phyloP scores from a whole-genome alignment of 2,888 invertebrate genomes.

The Cephalotes varians region DNA sequence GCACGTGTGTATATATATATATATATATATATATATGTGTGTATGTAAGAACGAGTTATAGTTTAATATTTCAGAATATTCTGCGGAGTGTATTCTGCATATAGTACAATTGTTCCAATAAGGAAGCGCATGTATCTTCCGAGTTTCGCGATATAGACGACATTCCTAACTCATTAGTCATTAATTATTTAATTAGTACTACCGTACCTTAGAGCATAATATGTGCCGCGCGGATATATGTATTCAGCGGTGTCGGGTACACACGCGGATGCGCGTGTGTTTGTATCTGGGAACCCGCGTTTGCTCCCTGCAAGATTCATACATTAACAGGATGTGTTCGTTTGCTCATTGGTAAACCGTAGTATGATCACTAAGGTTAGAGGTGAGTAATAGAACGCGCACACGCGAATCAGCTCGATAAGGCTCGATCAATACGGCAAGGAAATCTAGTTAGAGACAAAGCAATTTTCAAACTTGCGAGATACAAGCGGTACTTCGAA shows the following conservation, averaged over 20 bases:
- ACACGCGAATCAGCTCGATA: conserved; percentile 23
- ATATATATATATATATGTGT: neutral
- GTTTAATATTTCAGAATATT: conserved; percentile 17
- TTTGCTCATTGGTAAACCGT: conserved; percentile 64
- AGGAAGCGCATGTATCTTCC: conserved; percentile 8
- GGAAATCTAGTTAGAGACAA: conserved; percentile 33
- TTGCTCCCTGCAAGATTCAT: conserved; percentile 63
- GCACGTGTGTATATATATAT: no score
- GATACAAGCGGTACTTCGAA: neutral
- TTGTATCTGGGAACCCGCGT: conserved; percentile 58
- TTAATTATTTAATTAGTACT: conserved; percentile 64
- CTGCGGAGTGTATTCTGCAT: neutral
- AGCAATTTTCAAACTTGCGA: conserved; percentile 8
- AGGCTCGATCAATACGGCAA: conserved; percentile 35
- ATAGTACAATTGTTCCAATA: neutral
- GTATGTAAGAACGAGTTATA: neutral
- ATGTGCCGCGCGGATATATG: conserved; percentile 26
- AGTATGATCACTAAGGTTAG: conserved; percentile 43
- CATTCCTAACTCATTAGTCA: conserved; percentile 49
- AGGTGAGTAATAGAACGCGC: conserved; percentile 39
- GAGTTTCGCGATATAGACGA: conserved; percentile 38
- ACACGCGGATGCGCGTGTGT: conserved; percentile 26
- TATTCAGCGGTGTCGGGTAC: conserved; percentile 27
- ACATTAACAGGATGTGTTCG: conserved; percentile 64
- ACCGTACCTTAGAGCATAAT: neutral